Conservation (phyloP, 1,140 invertebrate species). For the Aethina tumida region DNA sequence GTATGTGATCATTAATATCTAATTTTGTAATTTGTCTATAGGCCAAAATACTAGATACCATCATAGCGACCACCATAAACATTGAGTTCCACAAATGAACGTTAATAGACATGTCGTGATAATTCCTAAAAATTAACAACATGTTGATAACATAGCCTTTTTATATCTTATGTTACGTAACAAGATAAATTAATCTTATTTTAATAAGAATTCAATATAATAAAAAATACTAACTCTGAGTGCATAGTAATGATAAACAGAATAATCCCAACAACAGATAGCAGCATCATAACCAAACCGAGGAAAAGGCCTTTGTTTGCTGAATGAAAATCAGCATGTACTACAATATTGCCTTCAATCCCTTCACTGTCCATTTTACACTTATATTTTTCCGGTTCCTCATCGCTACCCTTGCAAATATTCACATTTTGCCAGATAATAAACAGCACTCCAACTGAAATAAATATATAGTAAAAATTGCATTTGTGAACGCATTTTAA, state of each 20-base stretch:
- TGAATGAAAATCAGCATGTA: constrained; percentile 63
- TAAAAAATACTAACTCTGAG: constrained; percentile 33
- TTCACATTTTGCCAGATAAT: constrained; percentile 65
- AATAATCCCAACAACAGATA: constrained; percentile 53
- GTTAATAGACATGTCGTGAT: not conserved
- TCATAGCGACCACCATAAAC: constrained; percentile 16
- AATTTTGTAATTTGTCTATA: constrained; percentile 37
- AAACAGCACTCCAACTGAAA: constrained; percentile 56
- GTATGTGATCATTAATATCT: constrained; percentile 53
- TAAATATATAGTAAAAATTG: not conserved
- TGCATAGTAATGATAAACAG: constrained; percentile 56
- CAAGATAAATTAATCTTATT: not conserved
- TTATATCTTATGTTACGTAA: not conserved
- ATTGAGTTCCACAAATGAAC: constrained; percentile 3
- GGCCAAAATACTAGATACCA: constrained; percentile 16
- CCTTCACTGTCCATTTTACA: constrained; percentile 20
- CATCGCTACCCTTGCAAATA: constrained; percentile 34
- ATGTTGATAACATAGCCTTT: not conserved
- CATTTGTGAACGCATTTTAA: not conserved
- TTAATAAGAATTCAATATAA: not conserved
- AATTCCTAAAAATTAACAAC: not conserved
- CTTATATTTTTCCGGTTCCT: constrained; percentile 18
- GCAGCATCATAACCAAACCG: constrained; percentile 53
- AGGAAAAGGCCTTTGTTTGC: constrained; percentile 60
- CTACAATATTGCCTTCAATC: constrained; percentile 47